phyloP scores from a whole-genome alignment of 2,797 vertebrate species.

The Sorex maritimensis region DNA sequence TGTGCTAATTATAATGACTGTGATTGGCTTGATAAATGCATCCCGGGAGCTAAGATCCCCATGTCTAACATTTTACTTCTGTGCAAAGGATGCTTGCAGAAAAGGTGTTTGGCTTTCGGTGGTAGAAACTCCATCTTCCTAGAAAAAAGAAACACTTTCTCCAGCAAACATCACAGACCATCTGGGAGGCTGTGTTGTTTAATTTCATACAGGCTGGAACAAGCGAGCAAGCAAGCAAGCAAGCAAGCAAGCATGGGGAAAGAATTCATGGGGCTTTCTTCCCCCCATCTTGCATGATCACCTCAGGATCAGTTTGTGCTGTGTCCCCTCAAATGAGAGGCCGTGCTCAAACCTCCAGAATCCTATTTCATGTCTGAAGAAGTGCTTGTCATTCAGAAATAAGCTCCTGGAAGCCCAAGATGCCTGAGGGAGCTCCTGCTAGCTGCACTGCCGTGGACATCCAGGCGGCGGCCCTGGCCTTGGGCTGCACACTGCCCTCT shows the following conservation, averaged over 20 bases:
- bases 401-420: conserved; percentile 75
- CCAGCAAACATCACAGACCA: conserved; percentile 71
- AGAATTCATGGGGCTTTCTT: not conserved
- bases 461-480: not conserved
- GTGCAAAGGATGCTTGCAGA: conserved; percentile 64
- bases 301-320: conserved; percentile 50
- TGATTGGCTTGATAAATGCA: conserved; percentile 85
- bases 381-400: conserved; percentile 67
- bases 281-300: conserved; percentile 66
- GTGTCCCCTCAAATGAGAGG: not conserved
- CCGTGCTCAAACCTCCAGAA: conserved; percentile 71
- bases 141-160: conserved; percentile 67
- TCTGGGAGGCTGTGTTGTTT: conserved; percentile 71
- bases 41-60: conserved; percentile 66
- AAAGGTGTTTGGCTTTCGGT: conserved; percentile 74
- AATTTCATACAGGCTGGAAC: conserved; percentile 51
- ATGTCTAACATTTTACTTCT: conserved; percentile 74
- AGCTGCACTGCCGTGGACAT: not conserved
- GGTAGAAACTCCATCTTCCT: conserved; percentile 61
- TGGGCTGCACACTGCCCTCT: not conserved
- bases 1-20: conserved; percentile 82
- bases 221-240: conserved; percentile 2
- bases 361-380: conserved; percentile 75
- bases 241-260: conserved; percentile 32
- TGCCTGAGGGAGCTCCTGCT: not conserved